Evolutionary conservation across 2,797 vertebrate species (phyloP).

Genomic region (Enteromius radiatus): DNA sequence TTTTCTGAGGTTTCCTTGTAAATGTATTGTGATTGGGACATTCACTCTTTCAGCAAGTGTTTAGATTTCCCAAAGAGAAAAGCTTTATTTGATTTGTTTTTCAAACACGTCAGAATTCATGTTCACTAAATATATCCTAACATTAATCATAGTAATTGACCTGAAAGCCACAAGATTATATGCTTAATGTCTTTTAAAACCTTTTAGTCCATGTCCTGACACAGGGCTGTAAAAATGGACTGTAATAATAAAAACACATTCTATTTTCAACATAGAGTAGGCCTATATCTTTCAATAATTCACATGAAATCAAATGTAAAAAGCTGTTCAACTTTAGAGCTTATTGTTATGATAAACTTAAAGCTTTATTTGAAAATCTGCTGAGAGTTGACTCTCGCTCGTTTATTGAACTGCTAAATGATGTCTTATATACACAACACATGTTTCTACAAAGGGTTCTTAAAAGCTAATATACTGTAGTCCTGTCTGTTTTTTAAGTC

Average conservation of each 20-base stretch:
- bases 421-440: neutral
- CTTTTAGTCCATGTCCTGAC: neutral
- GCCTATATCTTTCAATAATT: neutral
- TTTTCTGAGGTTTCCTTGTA: conserved; percentile 11
- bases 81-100: neutral
- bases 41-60: neutral
- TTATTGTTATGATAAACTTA: neutral
- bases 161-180: neutral
- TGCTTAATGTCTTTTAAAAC: neutral
- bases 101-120: neutral
- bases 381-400: neutral
- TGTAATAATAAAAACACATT: neutral
- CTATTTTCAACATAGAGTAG: neutral
- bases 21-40: neutral
- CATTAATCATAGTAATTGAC: neutral
- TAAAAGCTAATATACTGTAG: neutral
- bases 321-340: neutral
- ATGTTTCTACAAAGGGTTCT: neutral
- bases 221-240: neutral
- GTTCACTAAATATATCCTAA: neutral
- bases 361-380: neutral
- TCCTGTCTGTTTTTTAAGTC: neutral
- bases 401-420: neutral
- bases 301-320: neutral
- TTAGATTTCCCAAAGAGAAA: neutral